Conservation (phyloP, 2,888 invertebrate species). For the Phaonia tiefii region DNA sequence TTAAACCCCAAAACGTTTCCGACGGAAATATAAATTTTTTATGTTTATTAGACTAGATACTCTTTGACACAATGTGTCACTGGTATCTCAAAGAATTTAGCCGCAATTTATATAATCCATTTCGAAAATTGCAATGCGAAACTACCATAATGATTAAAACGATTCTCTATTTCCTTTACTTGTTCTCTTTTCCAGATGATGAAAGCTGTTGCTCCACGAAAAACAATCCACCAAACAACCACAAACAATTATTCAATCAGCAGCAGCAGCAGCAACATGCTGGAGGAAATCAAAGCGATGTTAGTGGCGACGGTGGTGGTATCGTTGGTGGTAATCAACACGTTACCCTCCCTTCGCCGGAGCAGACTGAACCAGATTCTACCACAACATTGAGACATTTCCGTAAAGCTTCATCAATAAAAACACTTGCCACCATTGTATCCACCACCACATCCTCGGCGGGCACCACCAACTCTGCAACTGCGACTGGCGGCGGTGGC, state of each 20-base stretch:
- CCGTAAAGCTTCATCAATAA: constrained; percentile 72
- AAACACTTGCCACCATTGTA: constrained; percentile 25
- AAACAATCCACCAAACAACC: constrained; percentile 28
- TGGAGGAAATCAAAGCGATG: constrained; percentile 55
- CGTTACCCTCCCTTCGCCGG: constrained; percentile 75
- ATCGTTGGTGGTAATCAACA: constrained; percentile 54
- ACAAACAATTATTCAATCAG: constrained; percentile 41
- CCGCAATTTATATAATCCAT: neutral
- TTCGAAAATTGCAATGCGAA: neutral
- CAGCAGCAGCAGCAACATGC: constrained; percentile 39
- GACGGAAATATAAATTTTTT: no score
- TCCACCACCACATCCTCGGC: constrained; percentile 32
- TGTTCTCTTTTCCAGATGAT: constrained; percentile 54
- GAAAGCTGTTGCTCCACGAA: constrained; percentile 45
- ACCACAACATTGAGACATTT: constrained; percentile 76
- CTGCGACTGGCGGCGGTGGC: constrained; percentile 23
- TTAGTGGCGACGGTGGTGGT: constrained; percentile 15
- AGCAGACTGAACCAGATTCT: constrained; percentile 77
- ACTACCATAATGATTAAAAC: neutral
- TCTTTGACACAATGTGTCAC: no score
- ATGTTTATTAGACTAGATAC: no score
- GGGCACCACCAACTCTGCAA: constrained; percentile 30
- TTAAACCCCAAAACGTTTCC: no score
- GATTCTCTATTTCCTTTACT: neutral
- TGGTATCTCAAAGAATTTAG: no score